These are phyloP conservation scores for Drosophila ironensis DNA, from an alignment of 1,140 invertebrate genomes.

Conservation along the genomic window DNA sequence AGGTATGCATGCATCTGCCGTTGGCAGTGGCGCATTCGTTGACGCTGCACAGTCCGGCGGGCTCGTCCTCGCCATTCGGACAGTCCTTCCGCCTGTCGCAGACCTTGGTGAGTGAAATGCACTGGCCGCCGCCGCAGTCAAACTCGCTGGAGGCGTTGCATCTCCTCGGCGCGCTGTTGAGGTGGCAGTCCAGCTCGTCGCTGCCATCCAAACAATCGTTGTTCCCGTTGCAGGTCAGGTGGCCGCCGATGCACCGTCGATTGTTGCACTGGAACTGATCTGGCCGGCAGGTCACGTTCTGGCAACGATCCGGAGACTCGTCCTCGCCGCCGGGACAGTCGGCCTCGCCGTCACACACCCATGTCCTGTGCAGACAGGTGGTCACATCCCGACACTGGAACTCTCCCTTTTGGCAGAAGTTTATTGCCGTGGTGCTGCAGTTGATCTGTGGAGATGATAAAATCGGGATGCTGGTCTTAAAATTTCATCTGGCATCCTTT, in stretches of 20 bases:
- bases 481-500: not conserved
- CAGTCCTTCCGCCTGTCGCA: constrained; percentile 93
- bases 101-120: constrained; percentile 88
- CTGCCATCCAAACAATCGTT: constrained; percentile 91
- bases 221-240: constrained; percentile 91
- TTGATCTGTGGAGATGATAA: constrained; percentile 75
- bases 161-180: constrained; percentile 24
- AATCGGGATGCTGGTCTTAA: not conserved
- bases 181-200: constrained; percentile 90
- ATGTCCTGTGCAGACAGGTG: constrained; percentile 91
- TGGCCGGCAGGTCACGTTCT: constrained; percentile 89
- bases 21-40: constrained; percentile 92
- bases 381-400: constrained; percentile 92
- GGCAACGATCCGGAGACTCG: constrained; percentile 86
- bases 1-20: constrained; percentile 93
- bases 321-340: constrained; percentile 93
- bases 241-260: constrained; percentile 90
- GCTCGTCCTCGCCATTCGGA: constrained; percentile 92
- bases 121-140: constrained; percentile 90
- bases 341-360: constrained; percentile 92
- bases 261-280: constrained; percentile 93
- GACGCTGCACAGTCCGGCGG: constrained; percentile 86
- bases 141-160: constrained; percentile 90
- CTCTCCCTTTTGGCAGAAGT: constrained; percentile 86
- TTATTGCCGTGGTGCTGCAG: constrained; percentile 82